Base-by-base conservation (phyloP, 2,888 invertebrate genomes). In the Pediacus dermestoides region DNA sequence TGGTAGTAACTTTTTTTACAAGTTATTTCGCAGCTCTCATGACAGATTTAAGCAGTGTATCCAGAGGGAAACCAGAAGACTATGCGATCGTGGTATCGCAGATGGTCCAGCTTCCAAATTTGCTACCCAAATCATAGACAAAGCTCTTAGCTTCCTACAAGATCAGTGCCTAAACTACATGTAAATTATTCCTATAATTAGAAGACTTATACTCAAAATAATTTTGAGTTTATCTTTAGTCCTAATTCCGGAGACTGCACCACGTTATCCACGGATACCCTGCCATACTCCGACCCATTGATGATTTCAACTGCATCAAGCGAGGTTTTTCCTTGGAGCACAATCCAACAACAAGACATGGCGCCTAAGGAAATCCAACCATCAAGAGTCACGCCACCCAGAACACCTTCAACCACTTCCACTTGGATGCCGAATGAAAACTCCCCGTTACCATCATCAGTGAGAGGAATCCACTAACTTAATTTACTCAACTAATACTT, bases 131-230 rank as follows among this genome's bases (percentile, higher is more conserved):
- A 73, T 76, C 34, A 67, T 79, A 23, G 76, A 77, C 48, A 77
- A 77, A 50, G 77, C 78, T 1, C 58, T 79, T 26, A 75, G 74
- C 45, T 78, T 78, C 52, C 63, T 78, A 2, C 73, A 75, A 38
- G 76, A 77, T 48, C 77, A 78, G 53, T 79, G 79, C 57, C 64
- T 70, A 31, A 75, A 76, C 53, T 77, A 76, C 57, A 73, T 74
- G 79, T 78, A 60, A 73, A 72, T 66, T 37, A 15, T 9, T 18
- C 23, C 22, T 21, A 30, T 18, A 25, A 14, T 12, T 11, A 27
- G 9, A 16, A 18, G 30, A 13, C 27, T 25, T 22, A 18, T 28
- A 36, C 16, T 22, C 27, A 8, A 1, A 12, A 14, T 16, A 7
- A 25, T 34, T 26, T 34, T 21, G 26, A 34, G 16, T 21, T 39